Base-by-base conservation (phyloP, 2,113 vertebrate species). In the Parus major region DNA sequence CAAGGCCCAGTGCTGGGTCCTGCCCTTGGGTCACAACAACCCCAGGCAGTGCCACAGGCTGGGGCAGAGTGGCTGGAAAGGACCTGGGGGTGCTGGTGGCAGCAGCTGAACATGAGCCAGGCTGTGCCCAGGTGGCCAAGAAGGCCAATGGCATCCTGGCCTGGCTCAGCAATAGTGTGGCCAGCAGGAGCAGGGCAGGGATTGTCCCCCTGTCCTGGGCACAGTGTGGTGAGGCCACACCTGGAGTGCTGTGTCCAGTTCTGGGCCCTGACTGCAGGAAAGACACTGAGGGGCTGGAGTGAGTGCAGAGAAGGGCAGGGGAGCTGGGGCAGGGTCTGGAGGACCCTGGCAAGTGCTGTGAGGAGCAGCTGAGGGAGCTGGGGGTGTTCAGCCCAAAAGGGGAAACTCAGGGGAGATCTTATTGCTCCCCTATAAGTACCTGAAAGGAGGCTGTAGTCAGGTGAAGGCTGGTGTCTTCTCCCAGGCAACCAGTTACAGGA, bases 1-100 rank as follows among this genome's bases (percentile, higher is more conserved):
- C 28, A 69, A 41, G 35, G 22, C 17, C 78, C 3, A 28, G 44
- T 2, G 23, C 64, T 0, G 0, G 6, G 23, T 49, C n/a, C 53
- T 57, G 22, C 22, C 27, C 64, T 33, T 27, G 53, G n/a, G 10
- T 59, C 42, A 57, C 42, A 68, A 11, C 8, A 81, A 2, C 11
- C 42, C 64, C 53, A n/a, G n/a, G 35, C 28, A 81, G 18, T 0
- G 1, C 27, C n/a, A 81, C 22, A 68, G n/a, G 64, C 53, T 28
- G 42, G 79, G 42, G 0, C 35, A 82, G 23, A 68, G 52, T 8
- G 42, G 21, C 41, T 80, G 78, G 31, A 79, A 78, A 66, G 64
- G 57, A 16, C 4, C 57, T 59, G 57, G 57, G 57, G 57, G 57
- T 36, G 57, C 57, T 59, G 57, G 29, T 59, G 57, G 17, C 57